phyloP scores from a whole-genome alignment of 2,797 vertebrate genomes.

The Rhodeus uyekii region DNA sequence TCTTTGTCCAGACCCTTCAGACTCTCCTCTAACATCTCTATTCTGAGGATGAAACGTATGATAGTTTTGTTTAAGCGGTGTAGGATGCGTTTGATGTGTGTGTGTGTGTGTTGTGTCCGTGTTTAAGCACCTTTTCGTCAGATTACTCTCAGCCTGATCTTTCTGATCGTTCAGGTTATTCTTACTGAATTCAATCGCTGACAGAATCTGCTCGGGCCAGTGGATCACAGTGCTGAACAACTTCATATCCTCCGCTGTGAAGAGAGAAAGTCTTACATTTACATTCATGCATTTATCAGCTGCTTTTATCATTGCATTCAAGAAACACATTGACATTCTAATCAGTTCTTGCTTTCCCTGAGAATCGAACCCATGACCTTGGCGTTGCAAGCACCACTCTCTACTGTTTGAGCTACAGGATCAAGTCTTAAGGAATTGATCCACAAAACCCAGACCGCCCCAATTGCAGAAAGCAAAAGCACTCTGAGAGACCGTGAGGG shows the following conservation, averaged over 20 bases:
- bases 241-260: conserved; percentile 82
- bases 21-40: conserved; percentile 71
- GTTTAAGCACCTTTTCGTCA: conserved; percentile 78
- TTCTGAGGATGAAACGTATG: conserved; percentile 14
- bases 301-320: no score
- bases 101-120: background rate
- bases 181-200: conserved; percentile 76
- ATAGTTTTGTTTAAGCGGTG: background rate
- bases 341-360: no score
- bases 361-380: no score
- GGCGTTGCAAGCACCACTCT: no score
- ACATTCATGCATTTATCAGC: no score
- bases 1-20: conserved; percentile 76
- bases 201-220: conserved; percentile 83
- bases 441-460: background rate
- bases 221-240: conserved; percentile 84
- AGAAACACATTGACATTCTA: no score
- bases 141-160: conserved; percentile 69
- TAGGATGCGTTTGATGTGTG: background rate
- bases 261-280: background rate
- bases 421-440: no score
- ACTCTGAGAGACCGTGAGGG: background rate
- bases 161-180: conserved; percentile 65
- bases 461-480: background rate
- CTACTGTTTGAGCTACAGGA: no score